Evolutionary conservation across 2,113 vertebrate genomes (phyloP), one percentile per base, ranked within the genome.

Genomic region (Seriola quinqueradiata): DNA sequence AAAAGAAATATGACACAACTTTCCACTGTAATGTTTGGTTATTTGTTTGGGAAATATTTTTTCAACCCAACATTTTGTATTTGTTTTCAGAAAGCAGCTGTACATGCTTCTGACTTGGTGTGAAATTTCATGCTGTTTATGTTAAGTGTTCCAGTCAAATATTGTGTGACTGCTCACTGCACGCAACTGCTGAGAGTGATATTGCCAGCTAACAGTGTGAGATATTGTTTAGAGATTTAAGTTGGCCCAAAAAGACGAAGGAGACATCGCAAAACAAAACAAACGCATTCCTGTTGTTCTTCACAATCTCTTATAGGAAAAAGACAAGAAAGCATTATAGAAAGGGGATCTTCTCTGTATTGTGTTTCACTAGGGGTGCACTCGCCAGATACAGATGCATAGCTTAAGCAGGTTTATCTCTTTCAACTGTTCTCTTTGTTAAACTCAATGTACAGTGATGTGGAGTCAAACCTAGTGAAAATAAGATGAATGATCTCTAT

Each of bases 101-200:
- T 2, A 19, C 21, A 32, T 36, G 13, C 40, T 34, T 3, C 25
- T 11, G 13, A 42, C 6, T 52, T 0, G 11, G 79, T 77, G 52
- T 75, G 38, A 74, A 63, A 82, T 91, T 84, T 87, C 72, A 68
- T 19, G 58, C 36, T 69, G 82, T 75, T 85, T 77, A 73, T 87
- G 52, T 83, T 50, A 46, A 55, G 59, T 59, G 8, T 75, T 48
- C 19, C 34, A 12, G 60, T 23, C 44, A 66, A 34, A 73, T 65
- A 59, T 32, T 40, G 17, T 42, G 16, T 6, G 34, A 50, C 46
- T 70, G 77, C 80, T 81, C 58, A 69, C 28, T 1, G 4, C 55
- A 52, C 19, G 72, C 7, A 52, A 59, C 23, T 17, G 38, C 42
- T 59, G 50, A 60, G 40, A 55, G 58, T 14, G 36, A 70, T 79